Conservation (phyloP, 2,888 invertebrate genomes). For the Malthinus flaveolus region DNA sequence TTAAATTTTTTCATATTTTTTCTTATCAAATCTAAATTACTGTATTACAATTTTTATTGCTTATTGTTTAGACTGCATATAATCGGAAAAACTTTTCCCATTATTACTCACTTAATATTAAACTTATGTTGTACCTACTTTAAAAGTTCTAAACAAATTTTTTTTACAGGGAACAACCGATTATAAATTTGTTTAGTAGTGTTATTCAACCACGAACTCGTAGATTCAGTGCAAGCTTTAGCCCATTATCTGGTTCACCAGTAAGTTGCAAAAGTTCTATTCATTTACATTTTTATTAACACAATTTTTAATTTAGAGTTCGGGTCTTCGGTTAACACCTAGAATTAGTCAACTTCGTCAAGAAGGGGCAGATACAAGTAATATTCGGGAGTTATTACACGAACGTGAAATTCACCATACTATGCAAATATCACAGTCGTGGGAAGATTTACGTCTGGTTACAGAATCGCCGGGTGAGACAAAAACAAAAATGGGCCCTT, state of each 20-base stretch:
- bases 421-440: slow-evolving; percentile 93
- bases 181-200: slow-evolving; percentile 72
- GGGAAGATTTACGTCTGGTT: slow-evolving; percentile 81
- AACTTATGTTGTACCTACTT: too few species aligned
- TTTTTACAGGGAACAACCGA: slow-evolving; percentile 68
- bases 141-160: too few species aligned
- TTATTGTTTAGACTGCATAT: too few species aligned
- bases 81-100: too few species aligned
- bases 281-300: too few species aligned
- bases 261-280: slow-evolving; percentile 44
- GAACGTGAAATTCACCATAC: slow-evolving; percentile 89
- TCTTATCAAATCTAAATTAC: too few species aligned
- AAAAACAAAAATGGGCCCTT: slow-evolving; percentile 48
- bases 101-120: too few species aligned
- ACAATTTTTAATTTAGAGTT: slow-evolving; percentile 21
- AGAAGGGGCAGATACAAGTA: slow-evolving; percentile 82
- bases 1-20: too few species aligned
- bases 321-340: slow-evolving; percentile 63
- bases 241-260: slow-evolving; percentile 61
- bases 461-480: slow-evolving; percentile 44
- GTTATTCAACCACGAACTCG: slow-evolving; percentile 73
- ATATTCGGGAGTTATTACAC: slow-evolving; percentile 85
- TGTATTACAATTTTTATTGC: too few species aligned
- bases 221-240: slow-evolving; percentile 88
- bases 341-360: slow-evolving; percentile 86